Conservation (phyloP, 2,888 invertebrate genomes). For the Eupithecia inturbata region DNA sequence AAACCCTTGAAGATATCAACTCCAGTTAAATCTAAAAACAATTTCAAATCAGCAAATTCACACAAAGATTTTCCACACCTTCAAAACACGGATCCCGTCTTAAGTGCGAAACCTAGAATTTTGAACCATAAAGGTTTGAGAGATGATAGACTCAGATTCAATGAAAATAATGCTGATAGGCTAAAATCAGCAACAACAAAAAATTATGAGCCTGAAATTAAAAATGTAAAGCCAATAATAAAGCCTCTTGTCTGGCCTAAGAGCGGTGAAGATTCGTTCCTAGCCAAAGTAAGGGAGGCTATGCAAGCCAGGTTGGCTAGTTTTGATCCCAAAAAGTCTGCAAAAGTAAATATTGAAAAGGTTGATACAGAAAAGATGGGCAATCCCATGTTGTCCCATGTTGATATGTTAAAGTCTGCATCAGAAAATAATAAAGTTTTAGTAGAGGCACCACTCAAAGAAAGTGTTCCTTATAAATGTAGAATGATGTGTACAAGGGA, state of each 20-base stretch:
- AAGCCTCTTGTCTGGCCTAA: conserved; percentile 46
- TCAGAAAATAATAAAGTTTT: conserved; percentile 51
- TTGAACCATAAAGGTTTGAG: conserved; percentile 15
- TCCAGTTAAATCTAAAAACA: conserved; percentile 27
- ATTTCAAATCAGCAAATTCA: conserved; percentile 29
- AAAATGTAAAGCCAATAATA: conserved; percentile 11
- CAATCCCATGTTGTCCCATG: conserved; percentile 16
- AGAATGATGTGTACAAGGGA: conserved; percentile 70
- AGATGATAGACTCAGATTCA: conserved; percentile 13
- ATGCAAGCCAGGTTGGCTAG: conserved; percentile 50
- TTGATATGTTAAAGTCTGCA: conserved; percentile 55
- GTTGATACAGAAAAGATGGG: conserved; percentile 27
- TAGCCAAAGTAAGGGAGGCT: conserved; percentile 57
- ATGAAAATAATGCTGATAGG: conserved; percentile 15
- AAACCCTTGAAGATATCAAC: conserved; percentile 25
- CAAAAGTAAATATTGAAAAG: conserved; percentile 17
- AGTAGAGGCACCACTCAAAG: conserved; percentile 53
- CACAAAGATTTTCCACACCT: conserved; percentile 18
- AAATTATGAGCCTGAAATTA: conserved; percentile 14
- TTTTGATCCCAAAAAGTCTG: conserved; percentile 20
- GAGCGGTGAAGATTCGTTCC: conserved; percentile 50
- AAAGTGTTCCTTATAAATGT: conserved; percentile 72
- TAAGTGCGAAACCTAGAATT: conserved; percentile 15
- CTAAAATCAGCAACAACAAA: conserved; percentile 10
- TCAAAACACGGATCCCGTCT: conserved; percentile 19